These are phyloP conservation scores for Silurus glanis DNA, from an alignment of 2,113 vertebrate species.

Conservation along the genomic window DNA sequence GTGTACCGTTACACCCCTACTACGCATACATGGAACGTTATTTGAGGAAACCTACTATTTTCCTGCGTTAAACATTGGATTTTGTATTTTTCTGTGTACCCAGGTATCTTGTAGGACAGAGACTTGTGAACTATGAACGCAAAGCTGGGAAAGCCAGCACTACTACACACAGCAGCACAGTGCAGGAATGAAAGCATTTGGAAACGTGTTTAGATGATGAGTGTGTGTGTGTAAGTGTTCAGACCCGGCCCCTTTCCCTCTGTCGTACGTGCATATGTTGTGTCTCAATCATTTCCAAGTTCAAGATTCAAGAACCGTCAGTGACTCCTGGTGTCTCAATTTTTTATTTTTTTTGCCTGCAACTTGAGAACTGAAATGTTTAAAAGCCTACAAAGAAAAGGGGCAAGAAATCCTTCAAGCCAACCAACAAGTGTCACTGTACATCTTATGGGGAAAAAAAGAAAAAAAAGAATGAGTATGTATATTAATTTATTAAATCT, in stretches of 20 bases:
- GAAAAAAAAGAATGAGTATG: constrained; percentile 69
- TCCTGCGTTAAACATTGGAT: not conserved
- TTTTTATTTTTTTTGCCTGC: constrained; percentile 23
- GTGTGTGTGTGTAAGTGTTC: constrained; percentile 23
- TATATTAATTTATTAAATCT: constrained; percentile 99
- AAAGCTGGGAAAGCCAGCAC: constrained; percentile 85
- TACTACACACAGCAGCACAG: constrained; percentile 77
- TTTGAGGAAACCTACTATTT: not conserved
- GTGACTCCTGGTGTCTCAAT: constrained; percentile 25
- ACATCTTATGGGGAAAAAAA: constrained; percentile 75
- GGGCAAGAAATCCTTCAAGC: constrained; percentile 32
- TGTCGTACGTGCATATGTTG: constrained; percentile 42
- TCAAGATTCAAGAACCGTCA: constrained; percentile 65
- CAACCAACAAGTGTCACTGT: constrained; percentile 81
- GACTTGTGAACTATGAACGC: constrained; percentile 96
- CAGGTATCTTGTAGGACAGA: constrained; percentile 97
- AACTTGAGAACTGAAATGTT: constrained; percentile 47
- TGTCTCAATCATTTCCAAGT: constrained; percentile 58
- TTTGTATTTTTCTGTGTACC: constrained; percentile 20
- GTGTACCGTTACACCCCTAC: too few relatives aligned
- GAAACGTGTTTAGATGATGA: constrained; percentile 34
- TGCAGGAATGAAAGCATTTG: constrained; percentile 75
- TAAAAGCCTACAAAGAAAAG: constrained; percentile 70
- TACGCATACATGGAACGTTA: not conserved
- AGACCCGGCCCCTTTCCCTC: not conserved